Percentiles rank a stretch among this genome's conserved stretches.
These are phyloP conservation scores for Parambassis ranga DNA, from an alignment of 2,797 vertebrate species.

Conservation along the genomic window DNA sequence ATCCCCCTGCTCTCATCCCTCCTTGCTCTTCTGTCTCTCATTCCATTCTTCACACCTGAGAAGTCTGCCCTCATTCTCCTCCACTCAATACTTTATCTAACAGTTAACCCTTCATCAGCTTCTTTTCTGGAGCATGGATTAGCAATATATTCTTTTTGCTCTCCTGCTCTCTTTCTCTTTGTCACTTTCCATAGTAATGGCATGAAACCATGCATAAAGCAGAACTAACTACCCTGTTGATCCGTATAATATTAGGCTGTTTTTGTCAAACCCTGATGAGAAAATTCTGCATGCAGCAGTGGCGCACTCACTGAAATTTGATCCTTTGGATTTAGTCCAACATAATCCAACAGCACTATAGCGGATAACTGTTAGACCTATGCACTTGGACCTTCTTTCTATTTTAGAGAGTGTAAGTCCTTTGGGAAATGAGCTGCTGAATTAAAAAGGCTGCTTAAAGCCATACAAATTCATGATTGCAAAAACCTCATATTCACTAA, in stretches of 20 bases:
- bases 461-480: constrained; percentile 61
- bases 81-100: constrained; percentile 59
- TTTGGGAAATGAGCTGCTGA: constrained; percentile 71
- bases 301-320: constrained; percentile 76
- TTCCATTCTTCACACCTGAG: constrained; percentile 80
- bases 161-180: constrained; percentile 13
- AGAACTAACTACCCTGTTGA: constrained; percentile 70
- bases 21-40: constrained; percentile 53
- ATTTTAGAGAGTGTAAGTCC: constrained; percentile 71
- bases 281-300: constrained; percentile 50
- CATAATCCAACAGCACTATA: constrained; percentile 76
- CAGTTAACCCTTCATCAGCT: constrained; percentile 68
- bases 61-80: constrained; percentile 64
- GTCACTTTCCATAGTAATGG: constrained; percentile 39
- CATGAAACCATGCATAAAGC: constrained; percentile 55
- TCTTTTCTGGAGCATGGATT: constrained; percentile 52
- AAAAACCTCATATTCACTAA: constrained; percentile 57
- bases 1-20: constrained; percentile 61
- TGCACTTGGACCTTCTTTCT: constrained; percentile 73
- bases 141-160: constrained; percentile 41
- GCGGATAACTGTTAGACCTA: constrained; percentile 74
- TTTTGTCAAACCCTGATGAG: constrained; percentile 61
- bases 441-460: constrained; percentile 66
- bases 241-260: constrained; percentile 60
- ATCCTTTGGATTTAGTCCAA: constrained; percentile 73